Evolutionary conservation across 2,113 vertebrate species (phyloP).

Genomic region (Hystrix brachyura): DNA sequence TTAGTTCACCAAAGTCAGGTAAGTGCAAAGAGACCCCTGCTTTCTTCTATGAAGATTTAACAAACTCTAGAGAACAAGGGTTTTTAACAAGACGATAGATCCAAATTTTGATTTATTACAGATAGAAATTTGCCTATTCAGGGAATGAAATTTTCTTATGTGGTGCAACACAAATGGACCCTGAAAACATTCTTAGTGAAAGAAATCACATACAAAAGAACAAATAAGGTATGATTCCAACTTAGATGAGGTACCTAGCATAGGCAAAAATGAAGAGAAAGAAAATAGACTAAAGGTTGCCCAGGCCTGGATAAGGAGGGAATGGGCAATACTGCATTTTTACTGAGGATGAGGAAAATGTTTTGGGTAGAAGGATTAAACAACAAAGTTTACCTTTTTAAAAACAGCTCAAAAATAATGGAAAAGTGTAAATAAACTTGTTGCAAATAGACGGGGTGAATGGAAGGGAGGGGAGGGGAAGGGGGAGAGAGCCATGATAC

Average conservation of each 20-base stretch:
- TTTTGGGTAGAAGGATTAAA: background rate
- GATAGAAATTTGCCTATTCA: constrained; percentile 41
- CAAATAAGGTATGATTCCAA: background rate
- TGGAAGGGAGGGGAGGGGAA: too few relatives aligned
- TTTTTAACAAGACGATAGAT: constrained; percentile 25
- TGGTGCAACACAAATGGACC: background rate
- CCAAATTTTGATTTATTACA: constrained; percentile 54
- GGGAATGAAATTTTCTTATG: background rate
- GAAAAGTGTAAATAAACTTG: too few relatives aligned
- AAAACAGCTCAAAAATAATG: background rate
- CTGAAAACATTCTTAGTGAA: constrained; percentile 19
- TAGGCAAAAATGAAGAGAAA: background rate
- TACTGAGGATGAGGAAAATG: background rate
- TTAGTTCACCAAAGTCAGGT: background rate
- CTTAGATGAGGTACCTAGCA: background rate
- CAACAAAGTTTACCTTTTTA: background rate
- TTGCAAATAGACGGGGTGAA: too few relatives aligned
- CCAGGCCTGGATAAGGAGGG: too few relatives aligned
- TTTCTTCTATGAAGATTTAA: background rate
- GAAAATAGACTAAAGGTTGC: background rate
- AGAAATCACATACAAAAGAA: background rate
- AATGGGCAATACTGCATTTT: background rate
- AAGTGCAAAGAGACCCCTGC: background rate
- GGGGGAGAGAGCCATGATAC: too few relatives aligned
- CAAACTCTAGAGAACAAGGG: background rate